Conservation (phyloP, 2,888 invertebrate species). For the Gisinianus flammeolus region DNA sequence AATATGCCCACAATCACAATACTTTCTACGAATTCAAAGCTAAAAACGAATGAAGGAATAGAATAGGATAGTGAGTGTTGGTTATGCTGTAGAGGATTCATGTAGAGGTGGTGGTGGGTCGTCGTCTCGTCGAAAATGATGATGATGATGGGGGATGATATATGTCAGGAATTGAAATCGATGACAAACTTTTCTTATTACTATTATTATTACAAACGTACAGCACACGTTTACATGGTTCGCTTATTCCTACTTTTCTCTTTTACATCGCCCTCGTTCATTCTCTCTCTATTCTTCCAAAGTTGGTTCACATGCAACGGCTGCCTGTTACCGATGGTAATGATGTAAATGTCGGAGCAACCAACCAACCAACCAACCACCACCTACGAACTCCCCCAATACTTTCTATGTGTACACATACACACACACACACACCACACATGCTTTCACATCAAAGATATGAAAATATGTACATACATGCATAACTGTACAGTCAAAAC, state of each 20-base stretch:
- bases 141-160: slow-evolving; percentile 9
- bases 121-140: background rate
- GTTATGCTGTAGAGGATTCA: too few species aligned
- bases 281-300: background rate
- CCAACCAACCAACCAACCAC: too few species aligned
- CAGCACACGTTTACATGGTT: slow-evolving; percentile 23
- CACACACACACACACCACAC: too few species aligned
- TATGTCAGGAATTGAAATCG: slow-evolving; percentile 21
- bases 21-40: too few species aligned
- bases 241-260: background rate
- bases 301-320: background rate
- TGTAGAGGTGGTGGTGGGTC: background rate
- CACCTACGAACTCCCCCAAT: background rate
- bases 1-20: background rate
- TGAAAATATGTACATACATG: background rate
- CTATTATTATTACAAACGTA: slow-evolving; percentile 31
- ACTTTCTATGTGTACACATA: background rate
- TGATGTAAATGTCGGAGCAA: background rate
- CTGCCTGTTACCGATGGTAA: background rate
- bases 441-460: too few species aligned
- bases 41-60: too few species aligned
- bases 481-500: background rate
- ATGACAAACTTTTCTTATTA: slow-evolving; percentile 35
- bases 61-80: too few species aligned
- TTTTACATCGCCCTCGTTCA: background rate